Conservation (phyloP, 1,140 invertebrate genomes). For the Campoletis sonorensis region DNA sequence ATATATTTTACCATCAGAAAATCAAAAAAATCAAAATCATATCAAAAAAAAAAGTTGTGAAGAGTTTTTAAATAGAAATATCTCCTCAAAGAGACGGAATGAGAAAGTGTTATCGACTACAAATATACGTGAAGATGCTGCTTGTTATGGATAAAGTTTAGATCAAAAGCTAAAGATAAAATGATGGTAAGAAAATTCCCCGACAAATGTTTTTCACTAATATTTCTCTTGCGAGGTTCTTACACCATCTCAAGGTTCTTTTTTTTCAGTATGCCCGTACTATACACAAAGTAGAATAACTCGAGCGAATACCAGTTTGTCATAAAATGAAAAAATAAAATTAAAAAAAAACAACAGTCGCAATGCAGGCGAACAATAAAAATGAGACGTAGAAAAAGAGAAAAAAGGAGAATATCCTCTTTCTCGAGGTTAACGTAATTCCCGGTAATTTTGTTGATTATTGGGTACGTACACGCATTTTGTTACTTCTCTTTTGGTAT, state of each 20-base stretch:
- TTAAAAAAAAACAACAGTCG: background rate
- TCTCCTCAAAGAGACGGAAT: too few species aligned
- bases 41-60: too few species aligned
- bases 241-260: background rate
- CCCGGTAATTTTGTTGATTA: conserved; percentile 27
- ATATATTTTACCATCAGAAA: too few species aligned
- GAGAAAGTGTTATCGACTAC: too few species aligned
- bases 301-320: background rate
- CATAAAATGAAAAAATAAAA: background rate
- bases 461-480: conserved; percentile 10
- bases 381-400: background rate
- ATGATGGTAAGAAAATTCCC: too few species aligned
- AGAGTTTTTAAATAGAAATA: too few species aligned
- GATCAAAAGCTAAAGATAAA: too few species aligned
- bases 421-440: conserved; percentile 30
- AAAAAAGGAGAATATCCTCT: conserved; percentile 22
- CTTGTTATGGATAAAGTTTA: too few species aligned
- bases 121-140: too few species aligned
- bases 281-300: background rate
- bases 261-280: background rate
- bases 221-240: too few species aligned
- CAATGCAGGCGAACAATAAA: conserved; percentile 13
- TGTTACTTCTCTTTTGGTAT: background rate
- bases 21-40: too few species aligned
- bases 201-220: too few species aligned